A percentile compares a stretch with the other conserved stretches of the same genome.
Conservation (phyloP, 2,113 vertebrate species). For the Oryzias woworae region DNA sequence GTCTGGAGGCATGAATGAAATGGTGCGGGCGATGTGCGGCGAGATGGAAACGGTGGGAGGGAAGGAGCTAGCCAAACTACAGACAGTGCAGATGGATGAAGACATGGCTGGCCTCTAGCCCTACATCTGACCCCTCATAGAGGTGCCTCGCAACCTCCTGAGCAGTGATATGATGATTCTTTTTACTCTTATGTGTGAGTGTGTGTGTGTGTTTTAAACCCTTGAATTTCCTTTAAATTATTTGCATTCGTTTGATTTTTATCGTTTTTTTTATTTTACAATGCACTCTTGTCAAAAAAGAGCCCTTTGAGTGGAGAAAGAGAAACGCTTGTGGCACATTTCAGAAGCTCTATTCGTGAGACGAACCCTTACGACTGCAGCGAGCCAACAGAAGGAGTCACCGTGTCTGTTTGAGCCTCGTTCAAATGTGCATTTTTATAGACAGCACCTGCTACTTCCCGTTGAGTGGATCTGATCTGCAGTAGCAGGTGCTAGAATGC, state of each 20-base stretch:
- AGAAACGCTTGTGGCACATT: conserved; percentile 39
- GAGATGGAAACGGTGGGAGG: conserved; percentile 90
- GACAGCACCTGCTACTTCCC: conserved; percentile 76
- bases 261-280: conserved; percentile 16
- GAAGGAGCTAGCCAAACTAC: conserved; percentile 97
- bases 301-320: conserved; percentile 38
- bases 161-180: conserved; percentile 55
- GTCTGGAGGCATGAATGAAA: conserved; percentile 82
- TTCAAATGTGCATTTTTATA: conserved; percentile 75
- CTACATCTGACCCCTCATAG: conserved; percentile 52
- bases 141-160: conserved; percentile 44
- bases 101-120: conserved; percentile 92
- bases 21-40: conserved; percentile 89
- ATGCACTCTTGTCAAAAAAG: conserved; percentile 66
- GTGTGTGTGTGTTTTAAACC: conserved; percentile 51
- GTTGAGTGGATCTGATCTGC: conserved; percentile 75
- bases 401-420: conserved; percentile 51
- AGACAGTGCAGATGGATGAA: conserved; percentile 96
- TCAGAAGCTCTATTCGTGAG: conserved; percentile 35
- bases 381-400: conserved; percentile 40
- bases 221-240: conserved; percentile 75
- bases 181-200: conserved; percentile 61
- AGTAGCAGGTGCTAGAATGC: conserved; percentile 76
- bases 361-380: conserved; percentile 39
- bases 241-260: conserved; percentile 70